These are phyloP conservation scores for Xiphorhynchus elegans DNA, from an alignment of 2,113 vertebrate species.

Conservation along the genomic window DNA sequence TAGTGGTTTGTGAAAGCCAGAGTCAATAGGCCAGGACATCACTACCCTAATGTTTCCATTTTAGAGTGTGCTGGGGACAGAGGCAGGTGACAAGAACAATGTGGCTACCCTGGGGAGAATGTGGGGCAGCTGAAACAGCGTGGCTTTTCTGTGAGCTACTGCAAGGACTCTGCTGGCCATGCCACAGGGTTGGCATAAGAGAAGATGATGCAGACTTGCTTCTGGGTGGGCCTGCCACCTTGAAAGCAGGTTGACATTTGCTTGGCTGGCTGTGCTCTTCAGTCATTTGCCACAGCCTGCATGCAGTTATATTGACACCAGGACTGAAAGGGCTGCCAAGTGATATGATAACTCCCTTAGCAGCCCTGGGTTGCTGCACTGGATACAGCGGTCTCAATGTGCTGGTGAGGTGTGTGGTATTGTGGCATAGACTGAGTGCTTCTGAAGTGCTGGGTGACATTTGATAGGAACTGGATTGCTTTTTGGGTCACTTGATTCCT, in stretches of 20 bases:
- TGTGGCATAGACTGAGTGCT: background rate
- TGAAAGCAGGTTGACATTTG: background rate
- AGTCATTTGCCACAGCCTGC: background rate
- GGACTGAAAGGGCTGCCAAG: background rate
- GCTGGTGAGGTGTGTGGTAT: background rate
- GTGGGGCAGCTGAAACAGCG: background rate
- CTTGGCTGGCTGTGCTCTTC: background rate
- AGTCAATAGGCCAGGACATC: background rate
- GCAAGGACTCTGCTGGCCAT: background rate
- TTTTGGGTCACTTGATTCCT: background rate
- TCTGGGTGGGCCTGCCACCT: background rate
- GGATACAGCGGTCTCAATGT: background rate
- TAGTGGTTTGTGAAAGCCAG: rapidly evolving
- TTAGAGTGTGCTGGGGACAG: background rate
- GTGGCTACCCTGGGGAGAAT: background rate
- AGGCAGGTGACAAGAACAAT: background rate
- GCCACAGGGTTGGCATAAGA: background rate
- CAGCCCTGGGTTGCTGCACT: rapidly evolving
- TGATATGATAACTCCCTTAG: background rate
- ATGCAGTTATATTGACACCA: rapidly evolving
- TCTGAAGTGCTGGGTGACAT: background rate
- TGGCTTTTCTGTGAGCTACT: background rate
- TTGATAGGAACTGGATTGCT: background rate
- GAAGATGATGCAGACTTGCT: background rate
- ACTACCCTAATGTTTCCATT: background rate